Percentiles rank a stretch among this genome's conserved stretches.
Evolutionary conservation across 2,797 vertebrate species (phyloP).

Genomic region (Thunnus albacares): DNA sequence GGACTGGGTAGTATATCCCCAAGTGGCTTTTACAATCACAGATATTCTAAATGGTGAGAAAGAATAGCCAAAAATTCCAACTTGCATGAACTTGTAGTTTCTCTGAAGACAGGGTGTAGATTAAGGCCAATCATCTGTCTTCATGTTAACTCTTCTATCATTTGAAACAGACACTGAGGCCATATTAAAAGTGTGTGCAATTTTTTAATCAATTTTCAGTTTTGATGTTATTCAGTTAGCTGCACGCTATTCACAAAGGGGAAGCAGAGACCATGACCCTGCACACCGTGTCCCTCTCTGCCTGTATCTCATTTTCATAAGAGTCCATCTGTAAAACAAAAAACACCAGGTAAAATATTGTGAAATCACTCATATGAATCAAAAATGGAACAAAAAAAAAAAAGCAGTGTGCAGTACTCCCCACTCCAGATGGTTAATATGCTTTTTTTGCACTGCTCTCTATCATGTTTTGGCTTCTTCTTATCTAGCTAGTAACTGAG

Average conservation of each 20-base stretch:
- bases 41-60: background rate
- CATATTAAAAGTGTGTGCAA: background rate
- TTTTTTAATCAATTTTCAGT: background rate
- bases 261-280: background rate
- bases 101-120: conserved; percentile 4
- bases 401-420: background rate
- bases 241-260: background rate
- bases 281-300: background rate
- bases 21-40: background rate
- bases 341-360: background rate
- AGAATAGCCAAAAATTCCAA: background rate
- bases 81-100: background rate
- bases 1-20: background rate
- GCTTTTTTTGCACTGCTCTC: background rate
- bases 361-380: background rate
- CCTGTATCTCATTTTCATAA: background rate
- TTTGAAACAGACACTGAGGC: background rate
- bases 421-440: background rate
- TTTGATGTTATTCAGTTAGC: background rate
- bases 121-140: background rate
- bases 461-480: background rate
- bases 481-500: background rate
- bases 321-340: background rate
- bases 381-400: background rate
- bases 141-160: background rate